These are phyloP conservation scores for Micromussa lordhowensis DNA, from an alignment of 92 coral and sea anemone species.

Conservation along the genomic window DNA sequence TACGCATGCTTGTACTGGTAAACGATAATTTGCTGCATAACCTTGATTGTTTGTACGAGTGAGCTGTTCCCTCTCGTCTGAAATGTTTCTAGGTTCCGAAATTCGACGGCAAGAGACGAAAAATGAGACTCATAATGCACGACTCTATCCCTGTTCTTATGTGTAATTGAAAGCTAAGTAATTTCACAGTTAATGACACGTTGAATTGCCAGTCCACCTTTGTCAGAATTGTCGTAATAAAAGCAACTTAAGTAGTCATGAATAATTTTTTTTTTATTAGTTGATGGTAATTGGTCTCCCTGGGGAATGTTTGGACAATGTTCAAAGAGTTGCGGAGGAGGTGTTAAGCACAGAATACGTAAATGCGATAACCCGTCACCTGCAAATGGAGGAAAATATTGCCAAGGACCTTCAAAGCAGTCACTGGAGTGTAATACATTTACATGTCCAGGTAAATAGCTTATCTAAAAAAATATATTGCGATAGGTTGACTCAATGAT, in stretches of 20 bases:
- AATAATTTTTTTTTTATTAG: background rate
- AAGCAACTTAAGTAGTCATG: background rate
- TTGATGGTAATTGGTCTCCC: conserved; percentile 32
- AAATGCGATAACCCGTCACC: conserved; percentile 36
- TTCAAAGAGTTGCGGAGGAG: conserved; percentile 52
- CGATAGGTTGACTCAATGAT: too few species aligned
- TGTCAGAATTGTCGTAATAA: too few species aligned
- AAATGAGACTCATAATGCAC: too few species aligned
- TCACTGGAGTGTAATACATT: background rate
- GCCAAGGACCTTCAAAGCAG: background rate
- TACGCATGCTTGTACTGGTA: conserved; percentile 6
- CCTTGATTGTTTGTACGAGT: too few species aligned
- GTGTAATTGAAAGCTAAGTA: too few species aligned
- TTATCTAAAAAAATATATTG: background rate
- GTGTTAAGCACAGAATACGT: conserved; percentile 40
- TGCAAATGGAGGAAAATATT: background rate
- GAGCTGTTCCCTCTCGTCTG: background rate
- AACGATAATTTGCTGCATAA: background rate
- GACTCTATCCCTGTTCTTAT: too few species aligned
- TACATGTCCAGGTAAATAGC: background rate
- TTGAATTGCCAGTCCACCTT: too few species aligned
- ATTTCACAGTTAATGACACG: too few species aligned
- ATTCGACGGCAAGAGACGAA: background rate
- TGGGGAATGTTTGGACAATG: conserved; percentile 42
- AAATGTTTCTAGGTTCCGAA: background rate